Evolutionary conservation across 2,888 invertebrate species (phyloP).

Genomic region (Drosophila anomelani): DNA sequence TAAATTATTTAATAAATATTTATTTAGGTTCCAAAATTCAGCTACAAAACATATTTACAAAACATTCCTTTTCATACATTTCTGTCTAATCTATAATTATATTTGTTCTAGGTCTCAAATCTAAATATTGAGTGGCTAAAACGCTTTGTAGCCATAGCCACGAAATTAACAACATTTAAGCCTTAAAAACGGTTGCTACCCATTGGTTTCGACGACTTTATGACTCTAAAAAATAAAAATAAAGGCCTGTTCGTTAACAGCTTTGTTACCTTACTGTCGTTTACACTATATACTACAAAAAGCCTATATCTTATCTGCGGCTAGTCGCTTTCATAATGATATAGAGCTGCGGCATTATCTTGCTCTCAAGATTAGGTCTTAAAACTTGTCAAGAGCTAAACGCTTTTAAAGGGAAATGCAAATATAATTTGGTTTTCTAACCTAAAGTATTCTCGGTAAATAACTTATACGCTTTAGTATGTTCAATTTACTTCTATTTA

Average conservation of each 20-base stretch:
- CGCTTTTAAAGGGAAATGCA: conserved; percentile 14
- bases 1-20: background rate
- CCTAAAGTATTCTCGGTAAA: background rate
- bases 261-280: conserved; percentile 13
- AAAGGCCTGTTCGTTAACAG: conserved; percentile 13
- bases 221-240: conserved; percentile 2
- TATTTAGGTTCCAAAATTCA: background rate
- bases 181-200: background rate
- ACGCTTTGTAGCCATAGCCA: conserved; percentile 5
- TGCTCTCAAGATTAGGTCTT: conserved; percentile 15
- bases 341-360: conserved; percentile 16
- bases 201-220: conserved; percentile 11
- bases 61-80: background rate
- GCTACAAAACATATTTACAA: background rate
- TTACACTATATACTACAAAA: conserved; percentile 30
- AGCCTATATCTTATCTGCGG: conserved; percentile 29
- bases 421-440: background rate
- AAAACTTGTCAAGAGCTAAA: conserved; percentile 20
- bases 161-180: background rate
- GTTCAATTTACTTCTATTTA: background rate
- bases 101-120: background rate
- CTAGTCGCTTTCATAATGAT: conserved; percentile 25
- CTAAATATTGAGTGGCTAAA: background rate
- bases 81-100: background rate
- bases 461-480: background rate